Percentiles rank a stretch among this genome's conserved stretches.
Conservation (phyloP, 2,888 invertebrate genomes). For the Amiota communis region DNA sequence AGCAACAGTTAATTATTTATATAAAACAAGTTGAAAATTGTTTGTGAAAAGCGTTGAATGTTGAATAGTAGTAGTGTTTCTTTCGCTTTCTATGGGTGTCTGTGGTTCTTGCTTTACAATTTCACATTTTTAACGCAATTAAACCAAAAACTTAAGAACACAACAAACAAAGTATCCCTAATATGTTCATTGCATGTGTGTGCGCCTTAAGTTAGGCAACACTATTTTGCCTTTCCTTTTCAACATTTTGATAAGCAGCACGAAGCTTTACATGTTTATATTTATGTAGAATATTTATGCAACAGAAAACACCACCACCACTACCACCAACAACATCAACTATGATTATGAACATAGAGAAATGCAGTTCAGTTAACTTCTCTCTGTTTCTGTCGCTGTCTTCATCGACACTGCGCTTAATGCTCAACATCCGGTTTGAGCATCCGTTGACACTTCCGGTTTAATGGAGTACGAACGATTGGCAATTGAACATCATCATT, state of each 20-base stretch:
- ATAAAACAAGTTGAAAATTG: conserved; percentile 31
- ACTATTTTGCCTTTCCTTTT: background rate
- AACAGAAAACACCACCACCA: background rate
- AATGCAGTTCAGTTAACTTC: too few species aligned
- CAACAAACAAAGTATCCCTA: too few species aligned
- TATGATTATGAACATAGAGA: too few species aligned
- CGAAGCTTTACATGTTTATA: too few species aligned
- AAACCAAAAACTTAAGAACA: background rate
- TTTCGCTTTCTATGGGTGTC: background rate
- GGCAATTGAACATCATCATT: background rate
- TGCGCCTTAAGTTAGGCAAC: conserved; percentile 20
- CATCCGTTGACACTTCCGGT: conserved; percentile 27
- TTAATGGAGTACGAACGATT: conserved; percentile 15
- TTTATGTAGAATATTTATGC: background rate
- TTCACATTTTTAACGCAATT: background rate
- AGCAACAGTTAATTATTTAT: conserved; percentile 61
- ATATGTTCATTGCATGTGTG: too few species aligned
- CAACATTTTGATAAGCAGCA: too few species aligned
- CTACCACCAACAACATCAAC: conserved; percentile 12
- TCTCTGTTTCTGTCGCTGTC: background rate
- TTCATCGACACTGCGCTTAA: conserved; percentile 13
- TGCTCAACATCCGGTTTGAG: conserved; percentile 20
- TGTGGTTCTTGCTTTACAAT: too few species aligned
- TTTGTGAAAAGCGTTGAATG: conserved; percentile 9
- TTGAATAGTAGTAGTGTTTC: conserved; percentile 29